These are phyloP conservation scores for Galbula dea DNA, from an alignment of 2,113 vertebrate species.

Conservation along the genomic window DNA sequence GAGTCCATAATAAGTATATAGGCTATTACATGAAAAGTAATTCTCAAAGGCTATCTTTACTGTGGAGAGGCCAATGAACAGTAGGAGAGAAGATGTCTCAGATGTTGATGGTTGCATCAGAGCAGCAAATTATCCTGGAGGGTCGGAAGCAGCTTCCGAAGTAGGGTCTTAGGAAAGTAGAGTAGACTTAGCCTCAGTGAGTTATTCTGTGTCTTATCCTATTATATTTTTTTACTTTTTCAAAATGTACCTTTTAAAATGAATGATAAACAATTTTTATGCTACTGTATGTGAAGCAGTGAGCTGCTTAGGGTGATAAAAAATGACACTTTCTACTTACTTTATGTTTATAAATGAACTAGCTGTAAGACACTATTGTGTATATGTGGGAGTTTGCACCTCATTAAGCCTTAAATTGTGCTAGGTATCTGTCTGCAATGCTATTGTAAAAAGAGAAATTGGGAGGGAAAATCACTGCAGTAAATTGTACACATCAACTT, in stretches of 20 bases:
- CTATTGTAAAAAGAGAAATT: background rate
- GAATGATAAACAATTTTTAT: background rate
- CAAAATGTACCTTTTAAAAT: background rate
- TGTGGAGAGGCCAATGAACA: background rate
- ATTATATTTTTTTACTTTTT: background rate
- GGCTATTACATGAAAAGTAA: background rate
- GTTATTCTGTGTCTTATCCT: background rate
- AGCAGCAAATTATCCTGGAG: background rate
- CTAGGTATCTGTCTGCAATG: background rate
- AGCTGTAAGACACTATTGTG: background rate
- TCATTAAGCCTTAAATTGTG: constrained; percentile 20
- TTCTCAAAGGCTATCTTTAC: background rate
- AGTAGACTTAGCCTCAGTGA: background rate
- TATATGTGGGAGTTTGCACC: background rate
- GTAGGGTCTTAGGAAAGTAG: background rate
- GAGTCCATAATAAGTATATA: background rate
- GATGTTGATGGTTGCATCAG: background rate
- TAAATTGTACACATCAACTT: background rate
- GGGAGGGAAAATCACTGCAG: background rate
- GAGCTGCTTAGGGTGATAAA: background rate
- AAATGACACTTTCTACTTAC: background rate
- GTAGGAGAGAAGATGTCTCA: background rate
- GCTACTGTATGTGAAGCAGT: background rate
- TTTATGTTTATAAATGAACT: background rate
- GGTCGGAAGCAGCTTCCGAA: background rate